phyloP scores from a whole-genome alignment of 2,797 vertebrate species.

The Falco rusticolus region DNA sequence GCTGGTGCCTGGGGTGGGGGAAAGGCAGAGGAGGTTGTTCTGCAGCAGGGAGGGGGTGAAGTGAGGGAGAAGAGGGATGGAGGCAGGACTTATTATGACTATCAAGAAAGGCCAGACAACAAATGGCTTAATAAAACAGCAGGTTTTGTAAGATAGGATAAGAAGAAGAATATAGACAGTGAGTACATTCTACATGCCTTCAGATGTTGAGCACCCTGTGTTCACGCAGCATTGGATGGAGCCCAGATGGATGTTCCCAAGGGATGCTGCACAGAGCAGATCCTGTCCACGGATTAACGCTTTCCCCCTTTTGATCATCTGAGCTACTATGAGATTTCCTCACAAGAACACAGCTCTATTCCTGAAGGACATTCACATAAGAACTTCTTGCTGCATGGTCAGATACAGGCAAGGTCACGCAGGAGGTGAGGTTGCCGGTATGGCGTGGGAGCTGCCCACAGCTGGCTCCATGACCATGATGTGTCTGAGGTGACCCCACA shows the following conservation, averaged over 20 bases:
- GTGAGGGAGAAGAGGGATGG: accelerated
- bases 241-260: not conserved
- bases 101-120: not conserved
- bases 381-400: not conserved
- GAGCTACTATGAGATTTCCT: not conserved
- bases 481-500: not conserved
- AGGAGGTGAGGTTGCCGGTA: not conserved
- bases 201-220: not conserved
- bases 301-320: not conserved
- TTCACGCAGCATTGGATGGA: not conserved
- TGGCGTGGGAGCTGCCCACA: accelerated
- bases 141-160: not conserved
- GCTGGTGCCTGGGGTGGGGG: not conserved
- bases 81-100: not conserved
- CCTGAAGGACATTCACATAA: accelerated
- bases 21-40: not conserved
- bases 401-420: not conserved
- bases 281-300: not conserved
- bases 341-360: not conserved
- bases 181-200: not conserved
- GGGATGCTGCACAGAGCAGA: not conserved
- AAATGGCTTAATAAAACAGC: not conserved
- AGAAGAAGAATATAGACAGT: not conserved
- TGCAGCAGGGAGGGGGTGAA: not conserved
- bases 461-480: not conserved